Evolutionary conservation across 2,888 invertebrate genomes (phyloP).

Genomic region (Busseola fusca): DNA sequence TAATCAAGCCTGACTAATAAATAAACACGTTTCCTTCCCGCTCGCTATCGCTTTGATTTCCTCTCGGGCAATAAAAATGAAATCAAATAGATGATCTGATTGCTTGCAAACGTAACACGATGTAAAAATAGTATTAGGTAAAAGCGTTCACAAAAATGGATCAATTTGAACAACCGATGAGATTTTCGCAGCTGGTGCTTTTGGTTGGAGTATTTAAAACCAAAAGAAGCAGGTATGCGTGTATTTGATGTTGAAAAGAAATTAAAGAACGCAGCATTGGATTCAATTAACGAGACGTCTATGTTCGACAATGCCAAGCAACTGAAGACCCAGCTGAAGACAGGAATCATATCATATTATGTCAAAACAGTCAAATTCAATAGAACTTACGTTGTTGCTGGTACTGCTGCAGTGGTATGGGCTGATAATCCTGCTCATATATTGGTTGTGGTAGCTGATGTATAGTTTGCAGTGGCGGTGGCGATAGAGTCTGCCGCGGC

Average conservation of each 20-base stretch:
- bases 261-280: background rate
- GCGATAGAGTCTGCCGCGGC: conserved; percentile 79
- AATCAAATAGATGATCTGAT: conserved; percentile 35
- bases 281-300: background rate
- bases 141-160: background rate
- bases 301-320: background rate
- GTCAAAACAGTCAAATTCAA: background rate
- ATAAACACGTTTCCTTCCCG: conserved; percentile 37
- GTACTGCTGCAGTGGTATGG: conserved; percentile 71
- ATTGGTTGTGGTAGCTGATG: conserved; percentile 67
- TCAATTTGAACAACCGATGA: background rate
- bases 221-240: background rate
- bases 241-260: background rate
- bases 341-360: background rate
- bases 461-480: conserved; percentile 69
- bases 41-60: conserved; percentile 23
- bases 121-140: background rate
- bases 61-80: conserved; percentile 25
- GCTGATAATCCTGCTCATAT: conserved; percentile 79
- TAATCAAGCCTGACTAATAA: conserved; percentile 30
- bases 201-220: background rate
- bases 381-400: conserved; percentile 79
- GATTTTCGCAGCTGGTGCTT: background rate
- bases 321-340: too few relatives aligned
- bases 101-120: conserved; percentile 2